Evolutionary conservation across 2,888 invertebrate genomes (phyloP).

Genomic region (Coelinius sp.): DNA sequence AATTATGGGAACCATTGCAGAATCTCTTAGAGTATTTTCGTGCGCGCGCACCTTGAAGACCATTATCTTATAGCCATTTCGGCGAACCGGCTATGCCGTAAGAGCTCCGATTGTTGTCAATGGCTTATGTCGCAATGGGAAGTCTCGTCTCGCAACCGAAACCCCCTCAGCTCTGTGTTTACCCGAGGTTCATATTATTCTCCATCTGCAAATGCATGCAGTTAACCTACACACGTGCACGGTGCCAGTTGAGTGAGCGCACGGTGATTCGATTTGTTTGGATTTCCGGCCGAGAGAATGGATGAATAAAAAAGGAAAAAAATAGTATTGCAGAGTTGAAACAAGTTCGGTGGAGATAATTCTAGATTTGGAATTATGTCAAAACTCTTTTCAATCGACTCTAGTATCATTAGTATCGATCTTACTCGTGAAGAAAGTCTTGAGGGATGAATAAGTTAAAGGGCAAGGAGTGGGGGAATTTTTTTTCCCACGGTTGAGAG

Average conservation of each 20-base stretch:
- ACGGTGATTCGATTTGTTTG: slow-evolving; percentile 12
- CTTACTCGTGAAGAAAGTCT: neutral
- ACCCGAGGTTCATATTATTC: slow-evolving; percentile 14
- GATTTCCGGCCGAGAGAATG: slow-evolving; percentile 10
- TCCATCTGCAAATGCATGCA: neutral
- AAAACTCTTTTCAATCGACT: neutral
- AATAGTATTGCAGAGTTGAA: neutral
- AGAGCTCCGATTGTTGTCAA: slow-evolving; percentile 68
- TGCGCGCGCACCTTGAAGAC: slow-evolving; percentile 53
- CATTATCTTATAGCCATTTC: slow-evolving; percentile 55
- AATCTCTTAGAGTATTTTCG: slow-evolving; percentile 34
- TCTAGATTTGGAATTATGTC: neutral
- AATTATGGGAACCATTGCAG: slow-evolving; percentile 43
- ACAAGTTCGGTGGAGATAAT: neutral
- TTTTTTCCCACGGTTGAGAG: slow-evolving; percentile 46
- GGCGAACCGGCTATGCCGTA: slow-evolving; percentile 55
- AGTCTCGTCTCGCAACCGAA: slow-evolving; percentile 63
- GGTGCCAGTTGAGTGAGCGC: slow-evolving; percentile 45
- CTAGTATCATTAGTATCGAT: neutral
- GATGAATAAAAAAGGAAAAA: neutral
- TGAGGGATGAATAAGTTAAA: neutral
- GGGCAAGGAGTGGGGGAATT: neutral
- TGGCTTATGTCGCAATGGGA: slow-evolving; percentile 67
- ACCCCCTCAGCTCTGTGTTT: neutral
- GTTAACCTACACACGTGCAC: neutral